Percentiles rank a stretch among this genome's conserved stretches.
Conservation (phyloP, 2,113 vertebrate genomes). For the Condylura cristata region DNA sequence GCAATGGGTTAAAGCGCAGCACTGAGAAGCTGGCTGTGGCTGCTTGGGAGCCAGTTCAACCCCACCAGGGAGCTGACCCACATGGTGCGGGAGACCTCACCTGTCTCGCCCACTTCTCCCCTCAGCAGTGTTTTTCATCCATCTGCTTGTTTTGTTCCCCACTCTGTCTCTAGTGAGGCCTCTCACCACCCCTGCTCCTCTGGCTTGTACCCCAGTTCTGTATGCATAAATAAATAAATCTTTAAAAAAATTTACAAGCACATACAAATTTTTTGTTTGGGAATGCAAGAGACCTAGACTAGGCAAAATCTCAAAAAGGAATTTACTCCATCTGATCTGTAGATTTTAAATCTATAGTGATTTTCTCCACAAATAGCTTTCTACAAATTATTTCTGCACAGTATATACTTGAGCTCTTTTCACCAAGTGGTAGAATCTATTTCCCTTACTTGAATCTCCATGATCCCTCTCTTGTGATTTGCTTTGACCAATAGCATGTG, state of each 20-base stretch:
- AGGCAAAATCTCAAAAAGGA: not conserved
- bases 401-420: not conserved
- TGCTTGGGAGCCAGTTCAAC: too few species aligned
- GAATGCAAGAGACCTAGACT: not conserved
- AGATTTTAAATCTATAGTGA: not conserved
- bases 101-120: too few species aligned
- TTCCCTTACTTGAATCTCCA: not conserved
- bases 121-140: too few species aligned
- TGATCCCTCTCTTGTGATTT: not conserved
- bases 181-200: too few species aligned
- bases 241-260: not conserved
- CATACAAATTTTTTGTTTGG: not conserved
- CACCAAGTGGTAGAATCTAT: not conserved
- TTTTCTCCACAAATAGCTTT: not conserved
- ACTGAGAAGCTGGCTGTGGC: too few species aligned
- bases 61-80: too few species aligned
- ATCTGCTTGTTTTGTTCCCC: too few species aligned
- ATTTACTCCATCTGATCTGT: not conserved
- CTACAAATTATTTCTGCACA: not conserved
- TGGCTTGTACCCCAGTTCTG: too few species aligned
- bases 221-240: too few species aligned
- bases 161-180: too few species aligned
- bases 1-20: too few species aligned
- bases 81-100: too few species aligned
- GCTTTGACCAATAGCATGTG: not conserved